Evolutionary conservation across 1,140 invertebrate species (phyloP), one percentile per base, ranked within the genome.

Genomic region (Eufriesea mexicana): DNA sequence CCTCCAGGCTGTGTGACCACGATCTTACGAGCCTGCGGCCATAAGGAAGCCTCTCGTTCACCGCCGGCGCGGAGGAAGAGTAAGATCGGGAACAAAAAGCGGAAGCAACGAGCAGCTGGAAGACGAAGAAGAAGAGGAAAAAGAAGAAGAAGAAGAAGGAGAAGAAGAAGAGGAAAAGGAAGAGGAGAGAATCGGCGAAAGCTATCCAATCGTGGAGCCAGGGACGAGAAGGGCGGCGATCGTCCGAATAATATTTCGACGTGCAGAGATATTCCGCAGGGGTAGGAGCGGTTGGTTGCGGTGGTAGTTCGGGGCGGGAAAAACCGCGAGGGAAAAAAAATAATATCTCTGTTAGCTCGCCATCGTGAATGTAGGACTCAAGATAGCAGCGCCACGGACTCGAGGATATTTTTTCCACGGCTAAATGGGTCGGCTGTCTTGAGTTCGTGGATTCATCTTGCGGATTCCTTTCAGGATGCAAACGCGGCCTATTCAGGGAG

Each of bases 11-110:
- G 73, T 70, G 59, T 67, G 78, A 82, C 84, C 85, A 86, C 86
- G 90, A 90, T 93, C 89, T 93, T 91, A 86, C 86, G 76, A 64
- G 81, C 89, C 89, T 83, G 84, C 82, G 90, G 90, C 91, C 89
- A 91, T 88, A 87, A 89, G 88, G 80, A 87, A 84, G 70, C 80
- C 79, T 76, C 16, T 25, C 42, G 23, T 42, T 81, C 84, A 71
- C 83, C 67, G 18, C 5, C 82, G 78, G n/a, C 72, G 71, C 62
- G 35, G 70, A 74, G 79, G 81, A 89, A 73, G 76, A 86, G 83
- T 66, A 90, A 88, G 47, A 49, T 71, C 84, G 88, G 55, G 87
- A 89, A 91, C 88, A 91, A 91, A 87, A 87, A 90, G 75, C 90
- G 86, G 85, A 88, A 90, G 90, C 89, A 90, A 61, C 25, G 76